Percentiles rank a stretch among this genome's conserved stretches.
phyloP scores from a whole-genome alignment of 2,113 vertebrate genomes.

The Amia ocellicauda region DNA sequence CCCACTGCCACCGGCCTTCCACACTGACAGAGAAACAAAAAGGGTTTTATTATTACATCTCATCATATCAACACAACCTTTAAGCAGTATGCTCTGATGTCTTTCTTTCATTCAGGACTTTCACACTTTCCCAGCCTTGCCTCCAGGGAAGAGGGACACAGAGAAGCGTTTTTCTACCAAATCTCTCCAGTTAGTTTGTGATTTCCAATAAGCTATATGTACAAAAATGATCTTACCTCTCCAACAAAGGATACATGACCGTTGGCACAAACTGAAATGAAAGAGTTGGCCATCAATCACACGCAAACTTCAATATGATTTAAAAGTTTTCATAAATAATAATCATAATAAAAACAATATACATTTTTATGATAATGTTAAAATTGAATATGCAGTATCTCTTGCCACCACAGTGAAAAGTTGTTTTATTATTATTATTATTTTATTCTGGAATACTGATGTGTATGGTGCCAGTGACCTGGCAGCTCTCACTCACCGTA shows the following conservation, averaged over 20 bases:
- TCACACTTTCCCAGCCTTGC: neutral
- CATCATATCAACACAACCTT: neutral
- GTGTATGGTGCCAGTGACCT: too few species aligned
- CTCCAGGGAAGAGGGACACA: too few species aligned
- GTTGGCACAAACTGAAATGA: constrained; percentile 46
- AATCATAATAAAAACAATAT: too few species aligned
- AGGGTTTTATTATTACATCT: neutral
- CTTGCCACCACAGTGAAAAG: too few species aligned
- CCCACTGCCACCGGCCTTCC: constrained; percentile 19
- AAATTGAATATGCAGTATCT: too few species aligned
- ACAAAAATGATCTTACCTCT: constrained; percentile 38
- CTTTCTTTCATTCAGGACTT: neutral
- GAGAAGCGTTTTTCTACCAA: too few species aligned
- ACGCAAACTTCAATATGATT: too few species aligned
- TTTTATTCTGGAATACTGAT: too few species aligned
- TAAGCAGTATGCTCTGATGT: neutral
- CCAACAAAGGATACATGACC: constrained; percentile 48
- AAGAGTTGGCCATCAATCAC: neutral
- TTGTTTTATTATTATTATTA: neutral
- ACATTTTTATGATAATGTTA: too few species aligned
- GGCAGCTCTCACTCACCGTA: constrained; percentile 52
- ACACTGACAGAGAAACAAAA: constrained; percentile 45
- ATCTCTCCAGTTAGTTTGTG: too few species aligned
- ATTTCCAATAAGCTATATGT: too few species aligned
- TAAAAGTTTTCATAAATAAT: too few species aligned